Percentiles rank a stretch among this genome's conserved stretches.
Conservation (phyloP, 2,113 vertebrate species). For the Aphyosemion australe region DNA sequence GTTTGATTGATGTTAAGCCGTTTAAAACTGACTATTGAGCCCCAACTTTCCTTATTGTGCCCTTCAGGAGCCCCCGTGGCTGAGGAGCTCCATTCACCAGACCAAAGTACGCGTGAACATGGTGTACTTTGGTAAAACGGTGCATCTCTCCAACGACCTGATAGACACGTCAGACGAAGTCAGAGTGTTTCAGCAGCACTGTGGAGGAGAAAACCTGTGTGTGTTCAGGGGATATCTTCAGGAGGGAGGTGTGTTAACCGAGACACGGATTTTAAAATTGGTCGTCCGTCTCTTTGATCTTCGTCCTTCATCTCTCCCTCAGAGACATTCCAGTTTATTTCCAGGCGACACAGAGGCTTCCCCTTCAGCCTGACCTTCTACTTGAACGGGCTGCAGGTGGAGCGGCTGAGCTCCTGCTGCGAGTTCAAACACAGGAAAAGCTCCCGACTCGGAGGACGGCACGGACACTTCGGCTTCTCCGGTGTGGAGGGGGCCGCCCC, state of each 20-base stretch:
- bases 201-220: constrained; percentile 95
- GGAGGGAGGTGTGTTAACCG: constrained; percentile 81
- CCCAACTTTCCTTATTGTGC: not conserved
- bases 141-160: constrained; percentile 80
- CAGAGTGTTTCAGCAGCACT: constrained; percentile 92
- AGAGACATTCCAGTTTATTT: constrained; percentile 91
- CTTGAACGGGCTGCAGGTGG: constrained; percentile 89
- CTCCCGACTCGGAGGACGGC: constrained; percentile 81
- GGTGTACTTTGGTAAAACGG: constrained; percentile 87
- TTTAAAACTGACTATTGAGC: not conserved
- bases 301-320: constrained; percentile 32
- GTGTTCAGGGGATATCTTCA: constrained; percentile 86
- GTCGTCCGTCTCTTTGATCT: not conserved
- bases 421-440: constrained; percentile 89
- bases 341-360: constrained; percentile 88
- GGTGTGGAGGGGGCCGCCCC: constrained; percentile 86
- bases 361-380: constrained; percentile 97
- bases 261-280: not conserved
- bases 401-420: constrained; percentile 95
- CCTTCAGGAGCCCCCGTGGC: constrained; percentile 78
- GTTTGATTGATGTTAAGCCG: not conserved
- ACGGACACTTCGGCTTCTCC: constrained; percentile 86
- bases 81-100: constrained; percentile 76
- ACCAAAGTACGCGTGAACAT: constrained; percentile 85
- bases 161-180: constrained; percentile 85